phyloP scores from a whole-genome alignment of 2,113 vertebrate genomes.

The Solenodon paradoxus region DNA sequence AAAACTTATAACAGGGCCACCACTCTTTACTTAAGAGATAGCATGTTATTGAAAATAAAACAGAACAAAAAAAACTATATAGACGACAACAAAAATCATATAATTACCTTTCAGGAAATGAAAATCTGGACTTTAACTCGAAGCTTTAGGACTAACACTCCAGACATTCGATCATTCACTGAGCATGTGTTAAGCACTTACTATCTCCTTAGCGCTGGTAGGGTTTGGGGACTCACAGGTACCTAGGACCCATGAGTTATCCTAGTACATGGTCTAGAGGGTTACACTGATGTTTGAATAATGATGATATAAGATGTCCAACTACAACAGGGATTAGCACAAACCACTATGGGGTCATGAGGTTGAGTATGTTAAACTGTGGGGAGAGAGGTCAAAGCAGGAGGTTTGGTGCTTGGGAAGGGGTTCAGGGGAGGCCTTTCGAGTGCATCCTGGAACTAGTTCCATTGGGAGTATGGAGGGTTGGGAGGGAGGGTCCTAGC shows the following conservation, averaged over 20 bases:
- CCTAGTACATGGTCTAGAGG: background rate
- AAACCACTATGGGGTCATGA: background rate
- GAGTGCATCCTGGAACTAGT: background rate
- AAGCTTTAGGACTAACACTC: background rate
- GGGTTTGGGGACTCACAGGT: background rate
- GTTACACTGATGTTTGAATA: background rate
- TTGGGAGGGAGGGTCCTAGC: background rate
- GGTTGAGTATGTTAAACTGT: background rate
- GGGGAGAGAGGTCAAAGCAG: background rate
- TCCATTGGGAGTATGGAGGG: background rate
- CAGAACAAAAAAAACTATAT: too few relatives aligned
- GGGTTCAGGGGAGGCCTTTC: background rate
- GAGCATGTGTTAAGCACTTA: background rate
- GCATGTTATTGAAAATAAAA: background rate
- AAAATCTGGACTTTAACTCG: background rate
- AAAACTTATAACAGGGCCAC: background rate
- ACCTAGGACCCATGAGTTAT: background rate
- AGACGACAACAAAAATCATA: background rate
- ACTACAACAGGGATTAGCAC: background rate
- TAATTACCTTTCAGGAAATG: background rate
- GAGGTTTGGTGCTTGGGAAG: background rate
- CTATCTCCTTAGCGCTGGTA: background rate
- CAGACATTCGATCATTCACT: background rate
- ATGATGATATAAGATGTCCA: background rate
- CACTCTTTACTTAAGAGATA: background rate